Evolutionary conservation across 1,140 invertebrate genomes (phyloP).

Genomic region (Leptopilina boulardi): DNA sequence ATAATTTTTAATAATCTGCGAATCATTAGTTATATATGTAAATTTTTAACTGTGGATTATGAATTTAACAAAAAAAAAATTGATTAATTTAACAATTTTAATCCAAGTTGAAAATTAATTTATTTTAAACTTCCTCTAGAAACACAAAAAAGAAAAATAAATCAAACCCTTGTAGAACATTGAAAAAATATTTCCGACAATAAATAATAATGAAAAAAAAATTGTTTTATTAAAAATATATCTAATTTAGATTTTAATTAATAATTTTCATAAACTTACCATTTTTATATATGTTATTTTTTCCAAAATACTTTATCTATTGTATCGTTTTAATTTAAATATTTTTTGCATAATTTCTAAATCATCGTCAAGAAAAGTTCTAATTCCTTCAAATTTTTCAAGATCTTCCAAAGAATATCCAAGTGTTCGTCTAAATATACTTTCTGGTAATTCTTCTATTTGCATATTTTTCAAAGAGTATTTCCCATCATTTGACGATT

Average conservation of each 20-base stretch:
- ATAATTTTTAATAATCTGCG: background rate
- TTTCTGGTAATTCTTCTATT: conserved; percentile 41
- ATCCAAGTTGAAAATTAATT: background rate
- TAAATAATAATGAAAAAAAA: conserved; percentile 15
- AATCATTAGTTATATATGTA: background rate
- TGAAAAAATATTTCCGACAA: conserved; percentile 22
- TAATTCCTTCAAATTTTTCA: conserved; percentile 46
- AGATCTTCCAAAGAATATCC: conserved; percentile 53
- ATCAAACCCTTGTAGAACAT: conserved; percentile 16
- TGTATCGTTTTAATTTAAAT: conserved; percentile 52
- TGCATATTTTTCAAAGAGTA: conserved; percentile 37
- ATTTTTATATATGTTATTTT: background rate
- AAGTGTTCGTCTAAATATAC: conserved; percentile 56
- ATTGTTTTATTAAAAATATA: background rate
- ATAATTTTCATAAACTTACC: background rate
- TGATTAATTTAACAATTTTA: background rate
- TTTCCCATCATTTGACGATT: conserved; percentile 47
- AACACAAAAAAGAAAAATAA: background rate
- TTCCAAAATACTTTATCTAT: background rate
- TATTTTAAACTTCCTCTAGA: background rate
- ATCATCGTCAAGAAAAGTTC: conserved; percentile 60
- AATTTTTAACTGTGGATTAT: background rate
- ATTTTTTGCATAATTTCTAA: conserved; percentile 54
- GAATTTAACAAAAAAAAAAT: background rate
- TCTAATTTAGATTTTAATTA: too few species aligned